Conservation (phyloP, 2,797 vertebrate species). For the Anomalospiza imberbis region DNA sequence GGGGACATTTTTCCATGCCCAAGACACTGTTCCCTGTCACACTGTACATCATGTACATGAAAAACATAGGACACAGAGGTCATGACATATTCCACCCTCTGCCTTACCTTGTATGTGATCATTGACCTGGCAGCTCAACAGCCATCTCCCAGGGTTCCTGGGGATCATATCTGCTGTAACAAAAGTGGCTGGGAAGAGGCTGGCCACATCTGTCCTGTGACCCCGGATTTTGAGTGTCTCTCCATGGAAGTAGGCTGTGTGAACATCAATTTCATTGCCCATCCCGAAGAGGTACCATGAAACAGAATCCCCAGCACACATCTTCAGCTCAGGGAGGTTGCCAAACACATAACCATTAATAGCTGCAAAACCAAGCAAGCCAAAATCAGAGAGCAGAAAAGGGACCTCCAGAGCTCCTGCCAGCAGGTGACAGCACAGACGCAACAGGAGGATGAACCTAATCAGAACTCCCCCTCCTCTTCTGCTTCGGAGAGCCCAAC, state of each 20-base stretch:
- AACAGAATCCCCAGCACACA: slow-evolving; percentile 73
- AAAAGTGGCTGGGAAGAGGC: slow-evolving; percentile 82
- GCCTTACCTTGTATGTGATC: slow-evolving; percentile 77
- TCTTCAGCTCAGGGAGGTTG: slow-evolving; percentile 73
- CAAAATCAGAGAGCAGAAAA: slow-evolving; percentile 16
- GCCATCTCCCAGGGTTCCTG: slow-evolving; percentile 74
- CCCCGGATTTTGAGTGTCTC: slow-evolving; percentile 71
- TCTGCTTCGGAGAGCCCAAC: neutral
- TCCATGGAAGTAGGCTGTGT: slow-evolving; percentile 80
- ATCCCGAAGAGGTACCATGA: slow-evolving; percentile 82
- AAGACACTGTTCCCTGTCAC: neutral
- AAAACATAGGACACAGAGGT: neutral
- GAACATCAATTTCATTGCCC: slow-evolving; percentile 80
- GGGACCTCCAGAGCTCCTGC: neutral
- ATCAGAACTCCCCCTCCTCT: neutral
- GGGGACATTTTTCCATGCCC: neutral
- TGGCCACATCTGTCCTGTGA: slow-evolving; percentile 77
- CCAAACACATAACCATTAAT: slow-evolving; percentile 82
- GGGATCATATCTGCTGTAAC: slow-evolving; percentile 79
- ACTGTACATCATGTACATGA: neutral
- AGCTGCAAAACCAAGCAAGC: slow-evolving; percentile 66
- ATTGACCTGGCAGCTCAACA: slow-evolving; percentile 78
- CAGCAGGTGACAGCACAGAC: neutral
- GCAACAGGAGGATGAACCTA: neutral
- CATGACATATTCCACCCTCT: neutral